Base-by-base conservation (phyloP, 2,113 vertebrate species). In the Toxotes chatareus region DNA sequence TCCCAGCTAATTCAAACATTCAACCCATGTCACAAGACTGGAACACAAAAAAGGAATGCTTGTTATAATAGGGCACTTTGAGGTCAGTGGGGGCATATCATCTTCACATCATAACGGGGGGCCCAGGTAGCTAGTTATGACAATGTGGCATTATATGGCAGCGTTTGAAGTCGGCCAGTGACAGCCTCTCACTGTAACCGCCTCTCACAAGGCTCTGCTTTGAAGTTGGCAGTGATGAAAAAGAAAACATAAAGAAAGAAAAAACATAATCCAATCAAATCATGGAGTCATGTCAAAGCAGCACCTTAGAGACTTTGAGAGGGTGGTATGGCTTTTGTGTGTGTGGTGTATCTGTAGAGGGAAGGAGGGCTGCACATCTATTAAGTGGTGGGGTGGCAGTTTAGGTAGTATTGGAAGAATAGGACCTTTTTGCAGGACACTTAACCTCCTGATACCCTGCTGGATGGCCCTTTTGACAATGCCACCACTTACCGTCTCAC, bases 391-490 rank as follows among this genome's bases (percentile, higher is more conserved):
- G 82, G 92, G 94, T 31, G 42, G 94, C 88, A 87, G 83, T 84
- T 77, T 77, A 93, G 89, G 90, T 86, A 91, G 85, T 85, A 82
- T 81, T 90, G 90, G 86, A 91, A 89, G 90, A 95, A 91, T 85
- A 80, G 86, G 62, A 77, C 79, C 86, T 92, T 95, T 93, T 92
- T 93, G 91, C 93, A 83, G 92, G 93, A 96, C 91, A 95, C 95
- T 96, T 94, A 94, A 96, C 93, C 91, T 94, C 92, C 87, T 92
- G 92, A 94, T 72, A 87, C 73, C 71, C 92, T 88, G 86, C 2
- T 3, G 74, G 85, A 87, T 80, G 92, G 14, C 0, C 76, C 92
- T 93, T 73, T 86, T 90, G 92, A 94, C 94, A 95, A 92, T 90
- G 91, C 85, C 86, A 74, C 90, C 93, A 94, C 93, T 88, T 83